phyloP scores from a whole-genome alignment of 2,888 invertebrate genomes.

The Stictocephala bisonia region DNA sequence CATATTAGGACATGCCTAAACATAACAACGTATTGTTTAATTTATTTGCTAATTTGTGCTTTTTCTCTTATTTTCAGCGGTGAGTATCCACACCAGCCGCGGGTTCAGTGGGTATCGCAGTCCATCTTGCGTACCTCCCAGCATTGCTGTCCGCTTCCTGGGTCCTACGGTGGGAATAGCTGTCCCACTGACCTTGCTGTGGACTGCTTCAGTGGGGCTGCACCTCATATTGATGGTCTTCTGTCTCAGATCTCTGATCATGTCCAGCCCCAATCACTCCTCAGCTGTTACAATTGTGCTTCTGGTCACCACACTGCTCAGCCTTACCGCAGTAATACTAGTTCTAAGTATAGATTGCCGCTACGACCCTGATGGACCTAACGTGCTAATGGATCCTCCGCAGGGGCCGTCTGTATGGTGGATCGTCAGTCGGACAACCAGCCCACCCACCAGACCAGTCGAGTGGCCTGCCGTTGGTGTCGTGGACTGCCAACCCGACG shows the following conservation, averaged over 20 bases:
- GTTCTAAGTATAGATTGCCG: slow-evolving; percentile 59
- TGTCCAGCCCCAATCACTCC: no score
- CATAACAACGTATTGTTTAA: not conserved
- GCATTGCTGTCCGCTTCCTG: slow-evolving; percentile 56
- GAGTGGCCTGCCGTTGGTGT: no score
- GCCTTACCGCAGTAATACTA: slow-evolving; percentile 54
- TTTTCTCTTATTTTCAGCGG: slow-evolving; percentile 56
- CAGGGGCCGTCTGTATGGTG: slow-evolving; percentile 63
- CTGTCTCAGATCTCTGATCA: slow-evolving; percentile 35
- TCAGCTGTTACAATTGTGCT: no score
- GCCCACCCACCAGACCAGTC: no score
- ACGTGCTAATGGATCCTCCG: slow-evolving; percentile 60
- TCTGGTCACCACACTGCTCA: slow-evolving; percentile 54
- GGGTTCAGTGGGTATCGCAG: slow-evolving; percentile 60
- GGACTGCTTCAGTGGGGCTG: slow-evolving; percentile 56
- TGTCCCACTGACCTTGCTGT: slow-evolving; percentile 55
- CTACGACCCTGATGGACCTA: slow-evolving; percentile 62
- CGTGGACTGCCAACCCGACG: slow-evolving; percentile 59
- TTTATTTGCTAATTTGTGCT: no score
- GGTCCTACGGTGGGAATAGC: slow-evolving; percentile 58
- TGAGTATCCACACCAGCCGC: slow-evolving; percentile 60
- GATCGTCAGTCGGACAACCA: slow-evolving; percentile 54
- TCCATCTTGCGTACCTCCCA: slow-evolving; percentile 55
- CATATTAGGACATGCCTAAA: not conserved
- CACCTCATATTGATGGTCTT: slow-evolving; percentile 55